phyloP scores from a whole-genome alignment of 2,113 vertebrate genomes.

The Asarcornis scutulata region DNA sequence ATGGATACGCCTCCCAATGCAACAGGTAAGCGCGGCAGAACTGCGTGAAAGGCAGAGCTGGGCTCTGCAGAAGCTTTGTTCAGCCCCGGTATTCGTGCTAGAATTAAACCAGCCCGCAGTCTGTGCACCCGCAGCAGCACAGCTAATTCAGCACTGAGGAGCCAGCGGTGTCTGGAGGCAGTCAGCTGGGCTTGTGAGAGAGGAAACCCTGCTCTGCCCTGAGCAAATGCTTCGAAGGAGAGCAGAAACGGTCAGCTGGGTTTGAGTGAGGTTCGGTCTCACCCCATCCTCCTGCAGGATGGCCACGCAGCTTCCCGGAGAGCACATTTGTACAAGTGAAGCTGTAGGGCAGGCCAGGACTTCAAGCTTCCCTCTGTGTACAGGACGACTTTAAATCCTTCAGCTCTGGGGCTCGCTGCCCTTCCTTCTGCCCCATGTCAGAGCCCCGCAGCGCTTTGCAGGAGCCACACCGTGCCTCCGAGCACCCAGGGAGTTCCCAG shows the following conservation, averaged over 20 bases:
- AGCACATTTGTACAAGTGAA: not conserved
- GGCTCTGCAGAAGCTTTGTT: not conserved
- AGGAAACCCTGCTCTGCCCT: not conserved
- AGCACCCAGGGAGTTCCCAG: not conserved
- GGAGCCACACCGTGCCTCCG: not conserved
- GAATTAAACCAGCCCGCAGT: not conserved
- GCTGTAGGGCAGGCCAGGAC: not conserved
- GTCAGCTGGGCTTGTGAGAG: not conserved
- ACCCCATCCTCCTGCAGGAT: not conserved
- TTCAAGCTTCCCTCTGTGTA: not conserved
- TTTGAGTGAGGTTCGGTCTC: not conserved
- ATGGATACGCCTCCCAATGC: conserved; percentile 88
- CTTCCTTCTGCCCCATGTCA: not conserved
- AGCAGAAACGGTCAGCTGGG: not conserved
- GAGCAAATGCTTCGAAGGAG: not conserved
- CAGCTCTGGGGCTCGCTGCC: not conserved
- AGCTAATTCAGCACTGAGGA: not conserved
- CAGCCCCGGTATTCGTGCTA: not conserved
- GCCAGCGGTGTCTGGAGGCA: not conserved
- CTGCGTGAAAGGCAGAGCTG: not conserved
- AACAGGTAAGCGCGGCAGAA: conserved; percentile 76
- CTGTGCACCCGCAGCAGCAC: not conserved
- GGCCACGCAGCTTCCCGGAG: not conserved
- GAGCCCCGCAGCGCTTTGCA: not conserved
- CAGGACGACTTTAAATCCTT: not conserved